Evolutionary conservation across 2,113 vertebrate species (phyloP), one percentile per base, ranked within the genome.

Genomic region (Bubo scandiacus): DNA sequence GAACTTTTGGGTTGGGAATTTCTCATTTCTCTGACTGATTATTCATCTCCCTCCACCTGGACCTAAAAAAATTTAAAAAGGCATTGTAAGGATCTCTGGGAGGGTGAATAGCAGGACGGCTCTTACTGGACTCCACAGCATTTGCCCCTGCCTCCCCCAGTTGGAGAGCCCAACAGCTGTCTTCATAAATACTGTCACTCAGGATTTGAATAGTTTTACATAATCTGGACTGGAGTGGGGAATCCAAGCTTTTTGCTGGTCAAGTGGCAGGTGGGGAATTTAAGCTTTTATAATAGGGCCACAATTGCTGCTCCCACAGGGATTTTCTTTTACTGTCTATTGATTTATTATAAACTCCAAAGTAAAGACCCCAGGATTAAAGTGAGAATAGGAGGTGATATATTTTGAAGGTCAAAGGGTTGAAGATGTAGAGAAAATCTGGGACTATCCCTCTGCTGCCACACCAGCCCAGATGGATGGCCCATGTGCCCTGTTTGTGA

Each of bases 161-260:
- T 1, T 91, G 57, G 62, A 90, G 52, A 83, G 61, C 27, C 61
- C 82, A 94, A 94, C 96, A 97, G 93, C 95, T 97, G 96, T 93
- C 93, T 94, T 95, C 91, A 81, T 90, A 95, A 97, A 93, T 92
- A 62, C 63, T 97, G 96, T 95, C 94, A 94, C 77, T 97, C 94
- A 97, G 95, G 95, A 97, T 97, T 97, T 97, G 82, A 96, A 96
- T 97, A 97, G 91, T 95, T 97, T 97, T 97, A 94, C 96, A 96
- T 97, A 97, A 97, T 97, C 89, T 94, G 67, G 47, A 62, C 82
- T 81, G 57, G 77, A 97, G 87, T 83, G 85, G 72, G 63, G 80
- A 93, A 87, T 89, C 81, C 65, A 95, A 82, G 94, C 87, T 74
- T 94, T 88, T 93, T 84, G 61, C 91, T 97, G 85, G 92, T 95